phyloP scores from a whole-genome alignment of 2,797 vertebrate genomes.

The Gymnoscopelus braueri region DNA sequence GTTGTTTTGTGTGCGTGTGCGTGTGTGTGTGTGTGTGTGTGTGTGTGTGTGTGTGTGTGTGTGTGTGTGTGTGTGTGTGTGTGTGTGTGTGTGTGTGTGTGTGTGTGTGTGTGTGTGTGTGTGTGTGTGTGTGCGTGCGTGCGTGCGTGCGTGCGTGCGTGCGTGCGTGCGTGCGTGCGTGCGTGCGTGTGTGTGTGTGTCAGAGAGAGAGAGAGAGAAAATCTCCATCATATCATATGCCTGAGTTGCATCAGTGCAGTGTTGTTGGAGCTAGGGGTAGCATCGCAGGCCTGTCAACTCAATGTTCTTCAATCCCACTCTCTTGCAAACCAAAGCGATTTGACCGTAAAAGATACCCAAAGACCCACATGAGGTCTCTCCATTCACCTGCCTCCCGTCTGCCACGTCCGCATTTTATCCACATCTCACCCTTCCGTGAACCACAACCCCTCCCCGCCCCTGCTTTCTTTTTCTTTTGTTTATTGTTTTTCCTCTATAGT shows the following conservation, averaged over 20 bases:
- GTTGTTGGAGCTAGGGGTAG: background rate
- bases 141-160: background rate
- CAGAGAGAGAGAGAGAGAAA: no score
- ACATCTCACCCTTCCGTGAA: background rate
- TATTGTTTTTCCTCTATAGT: background rate
- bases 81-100: background rate
- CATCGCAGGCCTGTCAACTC: conserved; percentile 4
- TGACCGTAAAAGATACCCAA: background rate
- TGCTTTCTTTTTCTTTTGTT: background rate
- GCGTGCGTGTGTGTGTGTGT: background rate
- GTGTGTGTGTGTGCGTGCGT: background rate
- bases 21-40: background rate
- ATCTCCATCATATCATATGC: background rate
- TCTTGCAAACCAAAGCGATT: conserved; percentile 8
- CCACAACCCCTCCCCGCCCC: background rate
- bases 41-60: no score
- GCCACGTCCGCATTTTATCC: background rate
- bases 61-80: background rate
- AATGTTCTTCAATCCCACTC: background rate
- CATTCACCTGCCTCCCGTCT: no score
- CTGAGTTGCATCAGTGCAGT: conserved; percentile 11
- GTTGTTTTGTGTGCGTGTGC: conserved; percentile 4
- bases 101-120: background rate
- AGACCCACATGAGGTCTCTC: background rate
- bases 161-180: no score